Evolutionary conservation across 2,888 invertebrate genomes (phyloP), one percentile per base, ranked within the genome.

Genomic region (Hofmannophila pseudospretella): DNA sequence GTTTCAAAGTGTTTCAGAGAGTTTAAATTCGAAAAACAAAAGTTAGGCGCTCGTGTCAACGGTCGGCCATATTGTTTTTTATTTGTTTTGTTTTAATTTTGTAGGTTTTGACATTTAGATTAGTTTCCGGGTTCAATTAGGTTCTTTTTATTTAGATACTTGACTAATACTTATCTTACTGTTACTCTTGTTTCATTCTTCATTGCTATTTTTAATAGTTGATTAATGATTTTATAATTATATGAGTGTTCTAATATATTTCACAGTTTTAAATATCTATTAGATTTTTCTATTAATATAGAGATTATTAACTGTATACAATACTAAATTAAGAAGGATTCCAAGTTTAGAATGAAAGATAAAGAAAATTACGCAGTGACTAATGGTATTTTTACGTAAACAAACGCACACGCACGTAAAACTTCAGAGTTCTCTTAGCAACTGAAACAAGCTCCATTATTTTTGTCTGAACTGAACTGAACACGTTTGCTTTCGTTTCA

Each of bases 71-170:
- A 47, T 64, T 62, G 55, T 45, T 59, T 63, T 58, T 34, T 27
- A 11, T 14, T 52, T 53, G 56, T 57, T 67, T 69, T 66, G 63
- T 56, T 63, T 64, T 58, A 41, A 53, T 44, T 54, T 57, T 58
- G 54, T 47, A 50, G 58, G 51, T 53, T 44, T 44, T 36, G 36
- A 39, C 36, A 34, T 39, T 42, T 42, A 8, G 30, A 13, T 31
- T 9, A 9, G 26, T 47, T 60, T 60, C 58, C 63, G 57, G 57
- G 56, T 41, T 31, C 7, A 33, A 26, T 8, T 33, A 14, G 34
- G 20, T 31, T 35, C 20, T 27, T 35, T 34, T 32, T 32, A 31
- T 35, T 38, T 33, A 33, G 38, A 32, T 37, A 33, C 7, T 5
- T 25, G 25, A 28, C 22, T 36, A 30, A 30, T 30, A n/a, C 10